Percentiles rank a stretch among this genome's conserved stretches.
These are phyloP conservation scores for Drosophila merina DNA, from an alignment of 2,888 invertebrate genomes.

Conservation along the genomic window DNA sequence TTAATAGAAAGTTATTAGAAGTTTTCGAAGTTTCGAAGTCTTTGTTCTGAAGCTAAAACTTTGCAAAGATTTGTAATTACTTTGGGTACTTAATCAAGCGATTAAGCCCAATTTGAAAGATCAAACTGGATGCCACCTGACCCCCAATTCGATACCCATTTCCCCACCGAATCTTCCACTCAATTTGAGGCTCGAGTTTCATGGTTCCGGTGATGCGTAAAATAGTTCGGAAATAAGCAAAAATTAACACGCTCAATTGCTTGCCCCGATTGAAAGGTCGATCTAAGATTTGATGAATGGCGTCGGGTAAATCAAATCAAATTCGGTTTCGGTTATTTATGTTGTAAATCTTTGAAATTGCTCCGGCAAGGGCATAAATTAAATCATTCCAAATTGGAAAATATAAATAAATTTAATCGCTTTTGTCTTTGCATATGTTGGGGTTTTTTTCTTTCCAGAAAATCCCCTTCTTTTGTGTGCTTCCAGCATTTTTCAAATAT, in stretches of 20 bases:
- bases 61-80: constrained; percentile 13
- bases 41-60: constrained; percentile 19
- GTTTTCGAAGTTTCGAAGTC: constrained; percentile 6
- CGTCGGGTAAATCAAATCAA: background rate
- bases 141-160: background rate
- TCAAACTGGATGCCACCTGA: constrained; percentile 17
- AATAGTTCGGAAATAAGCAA: constrained; percentile 28
- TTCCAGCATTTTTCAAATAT: background rate
- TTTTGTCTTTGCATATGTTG: background rate
- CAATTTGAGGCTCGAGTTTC: constrained; percentile 39
- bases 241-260: constrained; percentile 38
- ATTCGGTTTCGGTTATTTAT: background rate
- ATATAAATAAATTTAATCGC: background rate
- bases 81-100: constrained; percentile 33
- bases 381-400: background rate
- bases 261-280: background rate
- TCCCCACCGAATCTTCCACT: constrained; percentile 12
- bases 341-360: background rate
- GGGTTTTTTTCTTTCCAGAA: background rate
- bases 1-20: constrained; percentile 15
- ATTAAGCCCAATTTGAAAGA: constrained; percentile 22
- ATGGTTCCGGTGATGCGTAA: constrained; percentile 20
- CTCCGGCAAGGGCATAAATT: background rate
- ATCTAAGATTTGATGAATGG: constrained; percentile 8
- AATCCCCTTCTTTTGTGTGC: too few species aligned